These are phyloP conservation scores for Drosophila sordidapex DNA, from an alignment of 2,888 invertebrate species.

Conservation along the genomic window DNA sequence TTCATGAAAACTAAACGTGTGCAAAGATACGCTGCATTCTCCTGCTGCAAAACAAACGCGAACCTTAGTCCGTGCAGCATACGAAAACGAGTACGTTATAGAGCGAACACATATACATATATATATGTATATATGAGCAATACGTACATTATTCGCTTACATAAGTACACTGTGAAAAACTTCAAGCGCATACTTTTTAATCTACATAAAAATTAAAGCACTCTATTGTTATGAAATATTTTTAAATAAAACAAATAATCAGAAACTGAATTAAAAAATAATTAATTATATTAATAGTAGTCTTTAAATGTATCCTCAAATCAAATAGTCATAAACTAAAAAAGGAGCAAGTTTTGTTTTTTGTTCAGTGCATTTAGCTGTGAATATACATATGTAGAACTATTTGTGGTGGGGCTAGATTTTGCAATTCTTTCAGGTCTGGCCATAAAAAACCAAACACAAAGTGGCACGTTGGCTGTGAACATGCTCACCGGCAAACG, in stretches of 20 bases:
- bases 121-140: not conserved
- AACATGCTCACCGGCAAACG: conserved; percentile 12
- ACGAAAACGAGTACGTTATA: not conserved
- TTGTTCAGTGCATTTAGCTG: conserved; percentile 1
- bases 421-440: conserved; percentile 33
- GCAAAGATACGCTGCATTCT: conserved; percentile 44
- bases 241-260: not conserved
- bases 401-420: conserved; percentile 33
- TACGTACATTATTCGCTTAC: conserved; percentile 17
- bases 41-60: not conserved
- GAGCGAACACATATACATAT: not conserved
- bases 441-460: conserved; percentile 37
- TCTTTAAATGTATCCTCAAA: not conserved
- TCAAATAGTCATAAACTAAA: not conserved
- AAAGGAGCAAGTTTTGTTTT: not conserved
- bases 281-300: not conserved
- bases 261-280: not conserved
- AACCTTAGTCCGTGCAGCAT: conserved; percentile 2
- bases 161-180: conserved; percentile 26
- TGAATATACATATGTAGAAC: not conserved
- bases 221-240: not conserved
- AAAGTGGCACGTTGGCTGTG: conserved; percentile 38
- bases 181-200: not conserved
- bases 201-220: not conserved
- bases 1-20: conserved; percentile 78